Conservation (phyloP, 2,113 vertebrate genomes). For the rat (Rattus norvegicus) region DNA sequence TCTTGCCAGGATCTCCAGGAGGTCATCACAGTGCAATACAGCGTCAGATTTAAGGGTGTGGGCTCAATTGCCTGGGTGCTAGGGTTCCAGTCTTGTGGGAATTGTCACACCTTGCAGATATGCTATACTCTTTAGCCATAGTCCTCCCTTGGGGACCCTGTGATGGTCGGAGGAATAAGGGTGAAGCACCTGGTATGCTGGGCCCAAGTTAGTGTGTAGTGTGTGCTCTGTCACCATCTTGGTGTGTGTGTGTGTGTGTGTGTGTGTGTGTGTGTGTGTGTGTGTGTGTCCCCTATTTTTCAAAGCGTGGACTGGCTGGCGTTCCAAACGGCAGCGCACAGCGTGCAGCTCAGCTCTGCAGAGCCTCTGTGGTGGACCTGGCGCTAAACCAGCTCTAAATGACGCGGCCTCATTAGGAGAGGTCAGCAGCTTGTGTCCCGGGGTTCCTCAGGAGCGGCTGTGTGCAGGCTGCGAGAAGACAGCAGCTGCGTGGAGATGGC, state of each 20-base stretch:
- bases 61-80: too few relatives aligned
- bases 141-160: background rate
- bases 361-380: background rate
- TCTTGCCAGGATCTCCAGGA: background rate
- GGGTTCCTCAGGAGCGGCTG: background rate
- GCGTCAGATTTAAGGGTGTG: too few relatives aligned
- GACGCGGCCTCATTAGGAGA: background rate
- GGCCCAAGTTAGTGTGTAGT: background rate
- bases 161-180: too few relatives aligned
- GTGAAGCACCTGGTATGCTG: background rate
- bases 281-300: background rate
- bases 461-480: background rate
- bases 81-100: background rate
- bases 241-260: too few relatives aligned
- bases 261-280: too few relatives aligned
- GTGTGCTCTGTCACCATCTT: background rate
- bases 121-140: background rate
- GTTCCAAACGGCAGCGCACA: background rate
- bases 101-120: background rate
- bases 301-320: background rate
- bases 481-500: background rate
- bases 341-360: background rate
- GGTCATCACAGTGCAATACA: accelerated
- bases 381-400: background rate
- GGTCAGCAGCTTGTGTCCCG: background rate